Conservation (phyloP, 2,113 vertebrate species). For the Notiomystis cincta region DNA sequence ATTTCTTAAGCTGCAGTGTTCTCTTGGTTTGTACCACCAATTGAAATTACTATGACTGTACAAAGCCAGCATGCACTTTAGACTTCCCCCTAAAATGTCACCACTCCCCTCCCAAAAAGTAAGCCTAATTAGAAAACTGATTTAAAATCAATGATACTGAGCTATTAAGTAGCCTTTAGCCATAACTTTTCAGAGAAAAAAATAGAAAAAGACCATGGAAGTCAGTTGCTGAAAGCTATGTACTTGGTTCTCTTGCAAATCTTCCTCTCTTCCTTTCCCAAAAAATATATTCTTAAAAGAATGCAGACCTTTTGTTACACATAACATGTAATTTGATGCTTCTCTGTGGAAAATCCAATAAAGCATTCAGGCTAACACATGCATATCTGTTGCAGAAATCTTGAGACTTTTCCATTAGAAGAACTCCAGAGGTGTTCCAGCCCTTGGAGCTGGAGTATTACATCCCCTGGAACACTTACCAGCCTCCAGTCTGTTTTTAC, state of each 20-base stretch:
- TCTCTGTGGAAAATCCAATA: neutral
- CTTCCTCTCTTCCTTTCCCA: neutral
- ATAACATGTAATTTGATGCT: neutral
- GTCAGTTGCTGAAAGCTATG: neutral
- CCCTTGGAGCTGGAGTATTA: neutral
- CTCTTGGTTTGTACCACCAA: neutral
- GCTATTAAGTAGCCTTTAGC: neutral
- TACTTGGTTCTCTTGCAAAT: rapidly evolving
- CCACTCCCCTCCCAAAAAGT: neutral
- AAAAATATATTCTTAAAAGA: neutral
- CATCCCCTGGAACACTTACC: rapidly evolving
- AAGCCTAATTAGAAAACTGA: neutral
- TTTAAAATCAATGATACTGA: neutral
- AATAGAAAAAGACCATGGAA: neutral
- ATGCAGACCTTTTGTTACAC: neutral
- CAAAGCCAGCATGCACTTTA: neutral
- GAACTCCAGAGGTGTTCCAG: neutral
- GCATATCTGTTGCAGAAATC: neutral
- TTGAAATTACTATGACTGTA: neutral
- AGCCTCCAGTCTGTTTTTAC: neutral
- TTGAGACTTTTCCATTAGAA: neutral
- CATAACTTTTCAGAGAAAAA: neutral
- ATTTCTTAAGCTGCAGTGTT: neutral
- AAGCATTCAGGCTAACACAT: neutral
- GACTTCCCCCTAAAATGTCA: neutral